Evolutionary conservation across 2,113 vertebrate species (phyloP).

Genomic region (Cebidichthys violaceus): DNA sequence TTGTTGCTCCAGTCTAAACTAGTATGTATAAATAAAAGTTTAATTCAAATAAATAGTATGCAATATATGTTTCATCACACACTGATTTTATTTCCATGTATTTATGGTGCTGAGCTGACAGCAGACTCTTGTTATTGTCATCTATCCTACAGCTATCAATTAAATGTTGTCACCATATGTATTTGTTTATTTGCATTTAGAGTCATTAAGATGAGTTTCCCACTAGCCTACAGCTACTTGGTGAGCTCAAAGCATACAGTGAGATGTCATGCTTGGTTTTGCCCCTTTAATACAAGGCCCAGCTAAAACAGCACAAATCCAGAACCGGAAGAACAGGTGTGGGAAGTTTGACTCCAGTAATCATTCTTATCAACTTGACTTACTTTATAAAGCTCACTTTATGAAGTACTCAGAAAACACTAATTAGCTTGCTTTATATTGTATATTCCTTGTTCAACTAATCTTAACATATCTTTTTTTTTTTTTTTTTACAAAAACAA

Average conservation of each 20-base stretch:
- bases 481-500: neutral
- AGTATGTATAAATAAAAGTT: neutral
- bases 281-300: neutral
- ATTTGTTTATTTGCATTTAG: neutral
- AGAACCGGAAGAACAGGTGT: neutral
- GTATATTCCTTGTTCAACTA: neutral
- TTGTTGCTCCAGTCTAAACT: neutral
- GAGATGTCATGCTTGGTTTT: neutral
- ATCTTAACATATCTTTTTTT: neutral
- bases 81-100: neutral
- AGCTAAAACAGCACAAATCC: neutral
- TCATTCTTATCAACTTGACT: neutral
- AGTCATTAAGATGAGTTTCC: neutral
- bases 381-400: neutral
- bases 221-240: neutral
- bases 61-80: neutral
- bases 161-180: neutral
- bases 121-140: neutral
- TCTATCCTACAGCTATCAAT: neutral
- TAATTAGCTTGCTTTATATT: neutral
- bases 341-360: neutral
- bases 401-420: neutral
- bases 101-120: neutral
- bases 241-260: neutral
- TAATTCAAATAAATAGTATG: neutral